Evolutionary conservation across 2,888 invertebrate genomes (phyloP), one percentile per base, ranked within the genome.

Genomic region (Dryobota labecula): DNA sequence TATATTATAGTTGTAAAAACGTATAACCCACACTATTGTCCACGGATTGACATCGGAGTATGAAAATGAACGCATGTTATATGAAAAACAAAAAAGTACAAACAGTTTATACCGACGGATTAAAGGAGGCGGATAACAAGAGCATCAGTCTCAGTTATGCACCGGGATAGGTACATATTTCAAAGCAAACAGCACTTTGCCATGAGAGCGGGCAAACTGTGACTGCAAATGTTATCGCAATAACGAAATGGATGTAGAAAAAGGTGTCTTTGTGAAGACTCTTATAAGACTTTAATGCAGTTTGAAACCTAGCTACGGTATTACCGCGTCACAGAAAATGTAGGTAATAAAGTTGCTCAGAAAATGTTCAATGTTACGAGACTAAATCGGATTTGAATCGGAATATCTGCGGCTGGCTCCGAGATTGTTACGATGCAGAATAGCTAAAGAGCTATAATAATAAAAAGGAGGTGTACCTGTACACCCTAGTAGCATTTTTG

Each of bases 371-470:
- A 43, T n/a, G 13, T 33, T 45, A 54, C 53, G 53, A 63, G 54
- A 64, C 18, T 15, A 33, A 73, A 74, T 73, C 33, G 33, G 27
- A 74, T 74, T 73, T 43, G 54, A 56, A 74, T 74, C 54, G 9
- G 54, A 54, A 62, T 71, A 62, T 54, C 24, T 73, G 33, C 18
- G 54, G 41, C 24, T 33, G 20, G n/a, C 49, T 36, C 6, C 24
- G 38, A 56, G 13, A 63, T 63, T 33, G 47, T 63, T 33, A n/a
- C 54, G 15, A 45, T 38, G 36, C 73, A 72, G 18, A 54, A 45
- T 41, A 73, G 30, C 30, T 33, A 24, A 24, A 54, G 3, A 33
- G 6, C 30, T 38, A 11, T 2, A 27, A 57, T 45, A 15, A 5
- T 53, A 27, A 30, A n/a, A n/a, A n/a, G n/a, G n/a, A n/a, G n/a